Evolutionary conservation across 2,797 vertebrate species (phyloP).

Genomic region (Parambassis ranga): DNA sequence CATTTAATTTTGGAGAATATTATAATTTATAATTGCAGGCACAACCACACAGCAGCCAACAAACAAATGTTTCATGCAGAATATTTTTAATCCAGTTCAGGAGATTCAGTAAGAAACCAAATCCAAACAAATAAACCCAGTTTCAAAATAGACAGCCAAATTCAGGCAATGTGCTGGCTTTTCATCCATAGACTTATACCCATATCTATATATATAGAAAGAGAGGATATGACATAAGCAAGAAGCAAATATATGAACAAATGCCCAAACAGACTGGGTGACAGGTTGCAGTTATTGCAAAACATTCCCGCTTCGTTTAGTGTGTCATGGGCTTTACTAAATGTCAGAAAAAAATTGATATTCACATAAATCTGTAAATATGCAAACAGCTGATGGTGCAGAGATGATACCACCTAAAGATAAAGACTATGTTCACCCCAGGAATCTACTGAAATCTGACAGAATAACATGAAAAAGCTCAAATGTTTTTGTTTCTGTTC

Average conservation of each 20-base stretch:
- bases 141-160: not conserved
- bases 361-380: constrained; percentile 45
- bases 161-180: not conserved
- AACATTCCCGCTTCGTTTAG: constrained; percentile 53
- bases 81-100: constrained; percentile 35
- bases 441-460: not conserved
- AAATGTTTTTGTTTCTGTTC: not conserved
- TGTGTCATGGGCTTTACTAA: constrained; percentile 62
- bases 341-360: constrained; percentile 55
- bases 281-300: constrained; percentile 61
- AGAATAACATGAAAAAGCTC: too few species aligned
- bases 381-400: constrained; percentile 25
- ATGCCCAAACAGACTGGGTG: constrained; percentile 51
- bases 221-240: too few species aligned
- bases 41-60: constrained; percentile 2
- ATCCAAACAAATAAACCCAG: not conserved
- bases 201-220: not conserved
- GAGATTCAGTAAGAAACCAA: constrained; percentile 1
- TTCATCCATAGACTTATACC: not conserved
- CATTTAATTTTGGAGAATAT: constrained; percentile 9
- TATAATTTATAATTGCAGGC: not conserved
- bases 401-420: constrained; percentile 17
- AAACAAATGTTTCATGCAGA: constrained; percentile 15
- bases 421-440: constrained; percentile 3
- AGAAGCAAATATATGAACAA: not conserved